Evolutionary conservation across 1,140 invertebrate species (phyloP), one percentile per base, ranked within the genome.

Genomic region (Pogonomyrmex californicus): DNA sequence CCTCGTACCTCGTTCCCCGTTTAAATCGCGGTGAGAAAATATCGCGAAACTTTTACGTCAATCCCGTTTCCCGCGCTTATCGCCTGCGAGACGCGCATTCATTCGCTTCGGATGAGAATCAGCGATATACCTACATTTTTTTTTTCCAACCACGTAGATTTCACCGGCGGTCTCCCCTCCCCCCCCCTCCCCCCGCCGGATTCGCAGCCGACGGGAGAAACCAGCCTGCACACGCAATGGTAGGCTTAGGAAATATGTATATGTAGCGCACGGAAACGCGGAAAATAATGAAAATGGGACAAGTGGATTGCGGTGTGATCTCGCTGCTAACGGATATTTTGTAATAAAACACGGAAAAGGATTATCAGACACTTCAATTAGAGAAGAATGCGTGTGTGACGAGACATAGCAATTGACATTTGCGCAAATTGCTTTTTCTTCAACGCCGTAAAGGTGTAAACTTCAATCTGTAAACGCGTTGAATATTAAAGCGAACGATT

Each of bases 231-330:
- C 44, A 66, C 51, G 41, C 73, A 65, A 79, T 41, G 38, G 73
- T 36, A 51, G 54, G n/a, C 58, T 44, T 78, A 41, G 38, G 41
- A 65, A 51, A 65, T 33, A 38, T 85, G 58, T 62, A 65, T 33
- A 38, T 85, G 58, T 62, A 63, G 62, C 47, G 14, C 44, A 68
- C 60, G 62, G 47, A 85, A 79, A 23, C 23, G 0, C 58, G 65
- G 33, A 62, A 89, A 86, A 90, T 87, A 87, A 87, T 86, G 70
- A 86, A 90, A 90, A 82, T 81, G 63, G 76, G 41, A 77, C 78
- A 60, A 49, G 75, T 33, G 12, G 51, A 75, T 75, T 17, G 62
- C 12, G 5, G 23, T 12, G 17, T 49, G 41, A 23, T 51, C 47
- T 23, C 30, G 38, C 41, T 38, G 12, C 4, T 14, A 51, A 10